Base-by-base conservation (phyloP, 1,140 invertebrate genomes). In the Rhyzopertha dominica region DNA sequence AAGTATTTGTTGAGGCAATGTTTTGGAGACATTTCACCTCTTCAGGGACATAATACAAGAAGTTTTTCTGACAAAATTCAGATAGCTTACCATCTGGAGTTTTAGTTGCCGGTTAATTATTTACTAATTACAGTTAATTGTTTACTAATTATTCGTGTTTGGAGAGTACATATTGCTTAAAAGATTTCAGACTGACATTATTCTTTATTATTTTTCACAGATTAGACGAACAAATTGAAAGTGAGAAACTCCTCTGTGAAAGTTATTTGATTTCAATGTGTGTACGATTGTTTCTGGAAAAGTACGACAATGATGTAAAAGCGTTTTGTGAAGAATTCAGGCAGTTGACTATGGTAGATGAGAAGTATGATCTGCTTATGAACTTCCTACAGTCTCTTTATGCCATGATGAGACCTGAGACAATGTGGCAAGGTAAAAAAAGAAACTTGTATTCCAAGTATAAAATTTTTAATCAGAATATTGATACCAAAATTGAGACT, bases 201-300 rank as follows among this genome's bases (percentile, higher is more conserved):
- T 30, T 42, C 43, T 54, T 49, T 19, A 18, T 28, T 40, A 52
- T 56, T 52, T 64, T 62, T 31, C 18, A n/a, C n/a, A 80, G 77
- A 49, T 69, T 83, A 50, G 74, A 72, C 46, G 78, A 82, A 47
- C 73, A 82, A 50, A 69, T 84, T 8, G 75, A 77, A 32, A 72
- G 74, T 53, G 88, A 93, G 56, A 81, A 81, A 39, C 73, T 76
- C 29, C 81, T 89, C 14, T 84, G 84, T 46, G 80, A 80, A 57
- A 80, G 81, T 50, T 90, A 88, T 62, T 72, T 95, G 22, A 78
- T 89, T 9, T 80, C 82, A 18, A 76, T 89, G 1, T 87, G 88
- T 61, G 85, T 93, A 1, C 69, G 81, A 20, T 72, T 88, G 37
- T 92, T 90, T 69, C 62, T 95, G 26, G 82, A 90, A 49, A 75